phyloP scores from a whole-genome alignment of 2,888 invertebrate genomes.

The Chymomyza fuscimana region DNA sequence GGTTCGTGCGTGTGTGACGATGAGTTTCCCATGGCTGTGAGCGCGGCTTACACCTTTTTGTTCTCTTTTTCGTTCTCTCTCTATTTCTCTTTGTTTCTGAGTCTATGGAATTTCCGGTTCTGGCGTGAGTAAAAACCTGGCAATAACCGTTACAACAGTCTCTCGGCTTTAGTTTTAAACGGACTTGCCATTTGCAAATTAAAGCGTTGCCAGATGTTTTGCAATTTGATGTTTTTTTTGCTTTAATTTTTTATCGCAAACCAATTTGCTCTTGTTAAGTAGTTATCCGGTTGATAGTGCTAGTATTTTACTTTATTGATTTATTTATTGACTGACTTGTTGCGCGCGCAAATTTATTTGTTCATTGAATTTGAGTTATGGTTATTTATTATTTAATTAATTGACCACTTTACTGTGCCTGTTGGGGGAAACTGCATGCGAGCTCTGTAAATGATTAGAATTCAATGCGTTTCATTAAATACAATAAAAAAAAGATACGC shows the following conservation, averaged over 20 bases:
- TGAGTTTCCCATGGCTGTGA: constrained; percentile 87
- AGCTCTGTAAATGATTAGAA: constrained; percentile 48
- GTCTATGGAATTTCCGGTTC: constrained; percentile 28
- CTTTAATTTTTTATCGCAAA: constrained; percentile 12
- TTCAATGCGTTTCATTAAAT: constrained; percentile 12
- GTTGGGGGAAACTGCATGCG: constrained; percentile 14
- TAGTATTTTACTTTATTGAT: constrained; percentile 55
- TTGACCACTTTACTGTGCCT: constrained; percentile 45
- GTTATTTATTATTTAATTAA: constrained; percentile 63
- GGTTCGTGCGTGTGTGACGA: constrained; percentile 91
- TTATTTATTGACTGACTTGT: constrained; percentile 66
- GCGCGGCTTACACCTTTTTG: constrained; percentile 9
- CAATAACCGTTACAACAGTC: constrained; percentile 61
- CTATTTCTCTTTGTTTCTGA: constrained; percentile 11
- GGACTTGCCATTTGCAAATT: constrained; percentile 2
- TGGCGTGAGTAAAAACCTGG: constrained; percentile 63
- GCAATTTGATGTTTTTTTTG: constrained; percentile 19
- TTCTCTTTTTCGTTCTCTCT: constrained; percentile 12
- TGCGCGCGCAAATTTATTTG: constrained; percentile 62
- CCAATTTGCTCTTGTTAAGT: constrained; percentile 12
- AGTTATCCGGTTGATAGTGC: not conserved
- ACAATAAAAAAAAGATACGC: not conserved
- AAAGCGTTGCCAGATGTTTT: constrained; percentile 18
- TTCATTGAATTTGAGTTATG: constrained; percentile 72
- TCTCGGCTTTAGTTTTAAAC: constrained; percentile 8